Base-by-base conservation (phyloP, 1,140 invertebrate species). In the Drosophila subobscura region DNA sequence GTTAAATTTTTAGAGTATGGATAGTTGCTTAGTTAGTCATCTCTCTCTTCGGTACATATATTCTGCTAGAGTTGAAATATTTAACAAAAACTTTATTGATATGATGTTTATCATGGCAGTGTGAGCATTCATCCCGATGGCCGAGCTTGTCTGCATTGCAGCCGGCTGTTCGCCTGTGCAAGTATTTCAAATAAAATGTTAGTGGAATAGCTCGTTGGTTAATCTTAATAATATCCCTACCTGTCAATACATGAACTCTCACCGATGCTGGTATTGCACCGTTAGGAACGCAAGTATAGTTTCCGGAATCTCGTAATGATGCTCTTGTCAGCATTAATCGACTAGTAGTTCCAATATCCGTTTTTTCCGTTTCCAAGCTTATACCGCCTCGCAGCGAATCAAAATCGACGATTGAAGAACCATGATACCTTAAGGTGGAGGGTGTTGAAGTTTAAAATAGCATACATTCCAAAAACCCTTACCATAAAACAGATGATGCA, bases 361-460 rank as follows among this genome's bases (percentile, higher is more conserved):
- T 97, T 92, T 97, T 97, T 92, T 98, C 97, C 1, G 97, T 98
- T 92, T 98, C 96, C 77, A 98, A 93, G 88, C 95, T 96, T 88
- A 98, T 97, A 8, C 97, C 97, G 51, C 95, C 95, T 72, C 96
- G 93, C 14, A 96, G 95, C 25, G 96, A 97, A 92, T 97, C 96
- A 90, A 97, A 97, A 92, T 97, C 96, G 5, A 97, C 95, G 14
- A 97, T 94, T 8, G 94, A 93, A 29, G 93, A 94, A 27, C 96
- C 96, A 86, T 97, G 96, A 90, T 96, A 96, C 93, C 93, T 94
- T 42, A 42, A 5, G 53, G n/a, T 25, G 37, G 3, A 12, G 23
- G 16, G 7, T 16, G 12, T 10, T 3, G 10, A 12, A 12, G 49
- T 55, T 45, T 5, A 46, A 12, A 4, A 27, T n/a, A 46, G 23